Evolutionary conservation across 2,113 vertebrate species (phyloP).

Genomic region (Alouatta palliata): DNA sequence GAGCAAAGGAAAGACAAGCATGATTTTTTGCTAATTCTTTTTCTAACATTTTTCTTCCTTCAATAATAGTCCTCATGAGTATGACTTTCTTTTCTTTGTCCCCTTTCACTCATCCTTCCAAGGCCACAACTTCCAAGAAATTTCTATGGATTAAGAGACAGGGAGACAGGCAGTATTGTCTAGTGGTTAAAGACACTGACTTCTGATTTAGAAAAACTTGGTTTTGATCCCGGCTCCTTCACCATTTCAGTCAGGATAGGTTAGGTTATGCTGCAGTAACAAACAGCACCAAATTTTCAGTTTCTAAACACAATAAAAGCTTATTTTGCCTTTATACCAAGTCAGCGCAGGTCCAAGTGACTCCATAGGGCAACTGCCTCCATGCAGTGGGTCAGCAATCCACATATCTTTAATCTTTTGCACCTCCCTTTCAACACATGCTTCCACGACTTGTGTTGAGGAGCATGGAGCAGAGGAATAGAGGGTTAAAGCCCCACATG

Average conservation of each 20-base stretch:
- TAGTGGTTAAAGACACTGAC: not conserved
- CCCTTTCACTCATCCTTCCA: not conserved
- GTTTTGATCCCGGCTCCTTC: not conserved
- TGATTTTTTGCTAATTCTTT: not conserved
- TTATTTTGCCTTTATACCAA: not conserved
- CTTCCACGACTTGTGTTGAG: not conserved
- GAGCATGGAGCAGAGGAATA: not conserved
- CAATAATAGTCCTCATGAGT: not conserved
- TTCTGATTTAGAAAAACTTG: not conserved
- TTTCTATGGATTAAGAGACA: not conserved
- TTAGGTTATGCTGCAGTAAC: conserved; percentile 9
- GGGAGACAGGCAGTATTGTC: not conserved
- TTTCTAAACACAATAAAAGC: not conserved
- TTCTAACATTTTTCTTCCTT: not conserved
- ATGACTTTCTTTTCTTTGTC: not conserved
- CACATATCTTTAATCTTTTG: not conserved
- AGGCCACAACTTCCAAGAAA: not conserved
- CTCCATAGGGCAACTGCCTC: not conserved
- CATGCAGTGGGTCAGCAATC: not conserved
- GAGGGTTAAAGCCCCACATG: not conserved
- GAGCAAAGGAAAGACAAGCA: conserved; percentile 38
- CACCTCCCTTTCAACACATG: not conserved
- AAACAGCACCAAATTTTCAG: not conserved
- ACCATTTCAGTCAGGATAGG: not conserved
- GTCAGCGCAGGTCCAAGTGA: not conserved